Evolutionary conservation across 2,888 invertebrate species (phyloP).

Genomic region (Drosophila meridionalis): DNA sequence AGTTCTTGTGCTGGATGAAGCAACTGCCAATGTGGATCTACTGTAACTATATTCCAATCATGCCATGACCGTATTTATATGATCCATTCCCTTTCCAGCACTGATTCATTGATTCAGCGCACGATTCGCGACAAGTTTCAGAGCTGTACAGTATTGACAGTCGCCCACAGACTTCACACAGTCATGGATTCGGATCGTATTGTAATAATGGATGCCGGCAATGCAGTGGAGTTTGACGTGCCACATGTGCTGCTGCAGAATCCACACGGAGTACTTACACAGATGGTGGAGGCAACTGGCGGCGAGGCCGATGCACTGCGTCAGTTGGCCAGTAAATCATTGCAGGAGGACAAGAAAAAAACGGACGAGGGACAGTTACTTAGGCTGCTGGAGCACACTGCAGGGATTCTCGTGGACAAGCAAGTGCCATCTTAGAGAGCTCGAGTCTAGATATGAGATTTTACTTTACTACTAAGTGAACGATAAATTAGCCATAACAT

Average conservation of each 20-base stretch:
- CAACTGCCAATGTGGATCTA: conserved; percentile 89
- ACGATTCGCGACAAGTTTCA: conserved; percentile 92
- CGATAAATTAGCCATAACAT: conserved; percentile 19
- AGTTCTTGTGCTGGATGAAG: conserved; percentile 89
- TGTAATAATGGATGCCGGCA: conserved; percentile 93
- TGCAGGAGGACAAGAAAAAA: conserved; percentile 23
- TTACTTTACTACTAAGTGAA: conserved; percentile 23
- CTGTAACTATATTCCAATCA: conserved; percentile 82
- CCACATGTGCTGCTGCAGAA: conserved; percentile 88
- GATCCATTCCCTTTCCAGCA: conserved; percentile 80
- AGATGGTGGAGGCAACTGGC: conserved; percentile 89
- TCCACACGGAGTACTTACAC: conserved; percentile 87
- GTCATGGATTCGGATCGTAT: conserved; percentile 96
- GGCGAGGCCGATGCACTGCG: conserved; percentile 84
- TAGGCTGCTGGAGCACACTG: conserved; percentile 33
- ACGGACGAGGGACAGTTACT: conserved; percentile 31
- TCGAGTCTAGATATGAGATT: conserved; percentile 2
- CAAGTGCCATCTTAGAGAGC: conserved; percentile 12
- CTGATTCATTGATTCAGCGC: conserved; percentile 93
- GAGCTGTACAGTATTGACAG: conserved; percentile 94
- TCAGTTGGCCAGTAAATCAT: conserved; percentile 84
- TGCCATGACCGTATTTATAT: too few species aligned
- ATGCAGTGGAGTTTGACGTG: conserved; percentile 90
- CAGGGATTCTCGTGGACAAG: conserved; percentile 44
- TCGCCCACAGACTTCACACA: conserved; percentile 95